phyloP scores from a whole-genome alignment of 1,140 invertebrate species.

The Drosophila pseudoobscura region DNA sequence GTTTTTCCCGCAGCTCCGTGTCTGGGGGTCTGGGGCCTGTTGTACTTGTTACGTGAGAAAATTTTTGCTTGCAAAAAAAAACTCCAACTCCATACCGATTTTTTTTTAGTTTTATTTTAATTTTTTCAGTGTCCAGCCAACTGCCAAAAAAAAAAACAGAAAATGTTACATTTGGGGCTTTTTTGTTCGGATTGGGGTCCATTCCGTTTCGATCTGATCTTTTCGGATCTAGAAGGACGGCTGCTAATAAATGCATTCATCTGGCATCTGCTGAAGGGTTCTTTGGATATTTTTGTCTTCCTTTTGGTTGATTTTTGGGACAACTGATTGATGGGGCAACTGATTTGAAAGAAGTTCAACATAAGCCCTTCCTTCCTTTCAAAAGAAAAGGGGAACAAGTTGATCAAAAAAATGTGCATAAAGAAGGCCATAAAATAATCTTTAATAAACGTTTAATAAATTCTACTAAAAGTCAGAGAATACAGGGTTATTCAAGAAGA shows the following conservation, averaged over 20 bases:
- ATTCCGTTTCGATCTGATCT: no score
- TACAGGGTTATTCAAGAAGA: no score
- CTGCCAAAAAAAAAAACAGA: slow-evolving; percentile 65
- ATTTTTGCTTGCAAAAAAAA: slow-evolving; percentile 62
- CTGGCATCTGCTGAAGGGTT: slow-evolving; percentile 13
- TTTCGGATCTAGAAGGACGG: slow-evolving; percentile 4
- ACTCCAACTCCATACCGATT: slow-evolving; percentile 17
- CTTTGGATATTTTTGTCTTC: slow-evolving; percentile 18
- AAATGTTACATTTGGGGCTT: slow-evolving; percentile 46
- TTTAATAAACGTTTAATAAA: no score
- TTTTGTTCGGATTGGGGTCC: slow-evolving; percentile 29
- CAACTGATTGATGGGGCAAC: slow-evolving; percentile 29
- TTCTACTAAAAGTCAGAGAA: no score
- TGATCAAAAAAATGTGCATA: background rate
- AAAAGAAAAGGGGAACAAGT: background rate
- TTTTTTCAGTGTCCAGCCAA: slow-evolving; percentile 30
- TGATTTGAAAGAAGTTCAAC: slow-evolving; percentile 29
- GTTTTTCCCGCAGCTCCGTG: slow-evolving; percentile 50
- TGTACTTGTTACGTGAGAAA: slow-evolving; percentile 80
- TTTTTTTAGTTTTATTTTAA: slow-evolving; percentile 50
- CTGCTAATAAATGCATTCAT: slow-evolving; percentile 57
- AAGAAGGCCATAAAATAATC: no score
- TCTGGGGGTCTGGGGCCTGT: slow-evolving; percentile 27
- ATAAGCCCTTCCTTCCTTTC: background rate
- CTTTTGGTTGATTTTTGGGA: slow-evolving; percentile 1